These are phyloP conservation scores for Lasioglossum oenotherae DNA, from an alignment of 2,888 invertebrate species.

Conservation along the genomic window DNA sequence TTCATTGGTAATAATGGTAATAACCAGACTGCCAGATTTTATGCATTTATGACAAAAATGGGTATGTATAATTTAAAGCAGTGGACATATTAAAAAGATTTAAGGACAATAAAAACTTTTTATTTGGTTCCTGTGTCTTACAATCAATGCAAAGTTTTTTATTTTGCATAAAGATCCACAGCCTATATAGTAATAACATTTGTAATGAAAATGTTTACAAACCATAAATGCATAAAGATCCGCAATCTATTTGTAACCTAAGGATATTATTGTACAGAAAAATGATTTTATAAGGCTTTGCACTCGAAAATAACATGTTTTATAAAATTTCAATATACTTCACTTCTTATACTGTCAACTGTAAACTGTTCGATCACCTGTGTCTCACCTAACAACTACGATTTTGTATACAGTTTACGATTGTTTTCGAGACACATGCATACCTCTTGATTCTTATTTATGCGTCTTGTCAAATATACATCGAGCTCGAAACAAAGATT, in stretches of 20 bases:
- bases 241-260: slow-evolving; percentile 31
- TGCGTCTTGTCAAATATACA: background rate
- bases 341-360: background rate
- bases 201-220: too few relatives aligned
- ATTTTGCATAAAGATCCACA: too few relatives aligned
- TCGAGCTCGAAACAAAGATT: background rate
- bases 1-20: too few relatives aligned
- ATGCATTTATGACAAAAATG: too few relatives aligned
- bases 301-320: background rate
- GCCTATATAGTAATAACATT: too few relatives aligned
- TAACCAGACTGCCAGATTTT: too few relatives aligned
- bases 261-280: background rate
- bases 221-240: too few relatives aligned
- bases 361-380: slow-evolving; percentile 27
- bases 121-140: too few relatives aligned
- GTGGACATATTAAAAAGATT: too few relatives aligned
- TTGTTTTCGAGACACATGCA: background rate
- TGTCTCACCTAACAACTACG: background rate
- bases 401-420: slow-evolving; percentile 2
- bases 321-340: slow-evolving; percentile 1
- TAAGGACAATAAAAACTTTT: too few relatives aligned
- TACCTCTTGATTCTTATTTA: background rate
- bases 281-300: slow-evolving; percentile 1
- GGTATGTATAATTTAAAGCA: too few relatives aligned
- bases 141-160: too few relatives aligned